Conservation (phyloP, 2,797 vertebrate species). For the Labroides dimidiatus region DNA sequence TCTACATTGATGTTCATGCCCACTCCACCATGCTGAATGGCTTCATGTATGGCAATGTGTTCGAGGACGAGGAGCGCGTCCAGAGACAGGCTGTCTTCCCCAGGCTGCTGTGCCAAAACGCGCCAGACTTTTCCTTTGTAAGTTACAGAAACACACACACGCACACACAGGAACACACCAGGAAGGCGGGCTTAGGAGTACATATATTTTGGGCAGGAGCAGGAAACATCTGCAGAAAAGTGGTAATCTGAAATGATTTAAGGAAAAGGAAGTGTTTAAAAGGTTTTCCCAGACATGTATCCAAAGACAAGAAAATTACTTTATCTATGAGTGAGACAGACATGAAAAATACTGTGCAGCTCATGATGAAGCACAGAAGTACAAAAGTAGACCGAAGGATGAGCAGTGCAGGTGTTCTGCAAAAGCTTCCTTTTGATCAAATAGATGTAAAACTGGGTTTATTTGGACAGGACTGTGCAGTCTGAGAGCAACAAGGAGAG, state of each 20-base stretch:
- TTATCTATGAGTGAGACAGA: constrained; percentile 5
- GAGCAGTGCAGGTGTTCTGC: constrained; percentile 33
- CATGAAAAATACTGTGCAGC: background rate
- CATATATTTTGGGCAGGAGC: background rate
- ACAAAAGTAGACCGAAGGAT: constrained; percentile 30
- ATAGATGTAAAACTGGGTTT: constrained; percentile 21
- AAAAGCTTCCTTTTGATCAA: constrained; percentile 13
- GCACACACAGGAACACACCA: constrained; percentile 35
- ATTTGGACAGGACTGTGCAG: constrained; percentile 14
- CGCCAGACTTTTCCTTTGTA: constrained; percentile 96
- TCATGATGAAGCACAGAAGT: constrained; percentile 4
- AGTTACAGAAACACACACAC: constrained; percentile 69
- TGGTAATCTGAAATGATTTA: background rate
- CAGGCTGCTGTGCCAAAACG: constrained; percentile 94
- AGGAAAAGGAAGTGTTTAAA: background rate
- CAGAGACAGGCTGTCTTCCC: constrained; percentile 96
- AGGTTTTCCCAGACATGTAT: background rate
- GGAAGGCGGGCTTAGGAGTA: constrained; percentile 12
- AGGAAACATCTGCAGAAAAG: background rate
- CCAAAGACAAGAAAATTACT: constrained; percentile 1
- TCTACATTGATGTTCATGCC: constrained; percentile 98
- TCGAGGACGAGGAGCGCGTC: constrained; percentile 95
- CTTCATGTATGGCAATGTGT: constrained; percentile 99
- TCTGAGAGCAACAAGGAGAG: background rate
- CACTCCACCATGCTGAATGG: constrained; percentile 99